Conservation (phyloP, 2,113 vertebrate genomes). For the Coreoperca whiteheadi region DNA sequence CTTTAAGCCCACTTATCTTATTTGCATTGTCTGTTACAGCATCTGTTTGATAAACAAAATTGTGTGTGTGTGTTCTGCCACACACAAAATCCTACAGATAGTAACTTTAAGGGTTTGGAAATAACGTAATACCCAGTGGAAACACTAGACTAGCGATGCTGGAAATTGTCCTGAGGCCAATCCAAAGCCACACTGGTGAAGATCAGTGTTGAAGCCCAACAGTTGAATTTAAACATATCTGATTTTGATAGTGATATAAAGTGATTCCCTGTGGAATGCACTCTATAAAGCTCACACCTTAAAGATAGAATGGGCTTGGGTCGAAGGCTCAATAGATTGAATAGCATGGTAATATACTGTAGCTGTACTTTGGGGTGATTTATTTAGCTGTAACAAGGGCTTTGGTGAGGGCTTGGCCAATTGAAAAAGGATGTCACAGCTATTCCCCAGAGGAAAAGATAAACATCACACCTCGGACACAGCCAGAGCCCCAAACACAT, state of each 20-base stretch:
- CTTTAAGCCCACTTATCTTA: background rate
- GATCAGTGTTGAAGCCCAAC: background rate
- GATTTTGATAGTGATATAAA: slow-evolving; percentile 5
- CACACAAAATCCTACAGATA: too few relatives aligned
- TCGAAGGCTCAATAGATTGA: slow-evolving; percentile 1
- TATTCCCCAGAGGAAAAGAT: slow-evolving; percentile 58
- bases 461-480: slow-evolving; percentile 74
- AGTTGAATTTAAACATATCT: background rate
- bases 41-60: background rate
- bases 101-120: slow-evolving; percentile 1
- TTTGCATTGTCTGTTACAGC: too few relatives aligned
- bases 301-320: background rate
- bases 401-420: slow-evolving; percentile 32
- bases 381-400: slow-evolving; percentile 24
- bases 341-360: too few relatives aligned
- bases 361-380: background rate
- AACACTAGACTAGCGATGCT: background rate
- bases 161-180: background rate
- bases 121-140: background rate
- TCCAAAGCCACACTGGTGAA: background rate
- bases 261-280: background rate
- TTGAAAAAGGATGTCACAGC: slow-evolving; percentile 48
- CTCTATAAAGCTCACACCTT: slow-evolving; percentile 1
- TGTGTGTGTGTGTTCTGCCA: too few relatives aligned
- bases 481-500: slow-evolving; percentile 60